These are phyloP conservation scores for Albula glossodonta DNA, from an alignment of 2,113 vertebrate species.

Conservation along the genomic window DNA sequence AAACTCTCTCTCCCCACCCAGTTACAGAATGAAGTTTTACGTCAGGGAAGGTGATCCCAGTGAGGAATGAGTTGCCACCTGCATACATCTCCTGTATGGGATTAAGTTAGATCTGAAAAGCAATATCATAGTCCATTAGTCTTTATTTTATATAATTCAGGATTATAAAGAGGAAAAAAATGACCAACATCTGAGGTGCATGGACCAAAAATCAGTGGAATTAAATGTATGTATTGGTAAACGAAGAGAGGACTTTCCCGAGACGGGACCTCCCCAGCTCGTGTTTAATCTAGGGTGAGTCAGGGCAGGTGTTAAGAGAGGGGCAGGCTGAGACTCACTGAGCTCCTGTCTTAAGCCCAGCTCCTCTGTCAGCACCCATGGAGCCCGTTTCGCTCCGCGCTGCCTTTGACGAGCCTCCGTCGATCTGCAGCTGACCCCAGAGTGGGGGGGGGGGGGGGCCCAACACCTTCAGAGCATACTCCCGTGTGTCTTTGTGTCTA, in stretches of 20 bases:
- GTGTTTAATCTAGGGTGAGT: conserved; percentile 64
- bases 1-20: too few relatives aligned
- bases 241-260: conserved; percentile 67
- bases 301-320: conserved; percentile 51
- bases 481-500: background rate
- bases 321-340: conserved; percentile 58
- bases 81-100: background rate
- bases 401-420: conserved; percentile 25
- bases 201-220: conserved; percentile 55
- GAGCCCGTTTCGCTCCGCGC: conserved; percentile 18
- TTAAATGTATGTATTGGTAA: conserved; percentile 56
- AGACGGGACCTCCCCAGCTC: conserved; percentile 58
- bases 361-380: conserved; percentile 65
- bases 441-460: too few relatives aligned
- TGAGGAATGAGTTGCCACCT: background rate
- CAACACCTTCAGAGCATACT: background rate
- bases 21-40: background rate
- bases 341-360: conserved; percentile 56
- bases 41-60: background rate
- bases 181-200: background rate
- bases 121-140: background rate
- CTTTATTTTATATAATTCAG: background rate
- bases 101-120: background rate
- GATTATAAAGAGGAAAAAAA: background rate
- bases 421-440: conserved; percentile 17